Percentiles rank a stretch among this genome's conserved stretches.
Evolutionary conservation across 1,140 invertebrate species (phyloP).

Genomic region (Temnothorax longispinosus): DNA sequence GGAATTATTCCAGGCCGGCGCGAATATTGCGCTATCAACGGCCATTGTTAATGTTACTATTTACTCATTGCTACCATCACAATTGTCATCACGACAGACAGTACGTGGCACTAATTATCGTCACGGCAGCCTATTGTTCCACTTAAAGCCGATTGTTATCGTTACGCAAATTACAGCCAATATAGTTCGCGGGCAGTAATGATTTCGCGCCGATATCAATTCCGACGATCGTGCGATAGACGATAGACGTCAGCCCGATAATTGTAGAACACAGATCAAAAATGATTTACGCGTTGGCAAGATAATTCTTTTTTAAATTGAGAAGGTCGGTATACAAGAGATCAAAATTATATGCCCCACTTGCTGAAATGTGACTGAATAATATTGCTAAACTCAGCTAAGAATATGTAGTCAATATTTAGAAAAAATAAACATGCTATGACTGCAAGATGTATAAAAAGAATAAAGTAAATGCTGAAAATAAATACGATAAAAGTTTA

Average conservation of each 20-base stretch:
- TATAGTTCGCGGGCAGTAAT: constrained; percentile 69
- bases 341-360: background rate
- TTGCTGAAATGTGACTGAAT: background rate
- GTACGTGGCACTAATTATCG: constrained; percentile 74
- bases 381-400: background rate
- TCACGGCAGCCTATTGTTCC: constrained; percentile 75
- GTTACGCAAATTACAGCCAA: constrained; percentile 76
- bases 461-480: background rate
- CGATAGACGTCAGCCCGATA: constrained; percentile 59
- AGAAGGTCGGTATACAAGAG: background rate
- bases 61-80: constrained; percentile 69
- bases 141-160: constrained; percentile 76
- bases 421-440: background rate
- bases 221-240: constrained; percentile 58
- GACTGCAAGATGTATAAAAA: background rate
- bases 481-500: background rate
- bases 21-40: constrained; percentile 60
- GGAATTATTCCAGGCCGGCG: constrained; percentile 28
- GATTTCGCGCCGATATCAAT: constrained; percentile 76
- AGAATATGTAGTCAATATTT: background rate
- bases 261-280: constrained; percentile 29
- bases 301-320: background rate
- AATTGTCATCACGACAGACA: constrained; percentile 75
- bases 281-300: constrained; percentile 12
- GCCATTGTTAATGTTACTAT: constrained; percentile 74